Evolutionary conservation across 2,113 vertebrate genomes (phyloP).

Genomic region (Sisor rabdophorus): DNA sequence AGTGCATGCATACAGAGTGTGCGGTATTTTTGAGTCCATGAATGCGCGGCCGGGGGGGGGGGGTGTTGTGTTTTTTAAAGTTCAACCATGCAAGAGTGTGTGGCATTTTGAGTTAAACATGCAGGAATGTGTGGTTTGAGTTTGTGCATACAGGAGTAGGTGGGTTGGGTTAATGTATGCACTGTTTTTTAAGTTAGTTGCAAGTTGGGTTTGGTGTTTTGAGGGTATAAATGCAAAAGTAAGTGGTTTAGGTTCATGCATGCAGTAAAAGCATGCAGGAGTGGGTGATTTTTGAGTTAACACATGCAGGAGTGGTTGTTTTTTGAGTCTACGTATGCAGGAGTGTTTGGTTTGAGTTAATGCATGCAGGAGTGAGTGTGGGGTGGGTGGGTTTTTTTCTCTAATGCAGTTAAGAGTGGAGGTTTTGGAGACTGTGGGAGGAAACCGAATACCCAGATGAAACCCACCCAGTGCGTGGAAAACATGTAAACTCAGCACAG

Average conservation of each 20-base stretch:
- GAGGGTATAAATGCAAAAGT: too few relatives aligned
- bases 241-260: too few relatives aligned
- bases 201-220: too few relatives aligned
- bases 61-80: background rate
- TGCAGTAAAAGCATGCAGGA: background rate
- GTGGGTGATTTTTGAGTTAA: background rate
- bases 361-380: background rate
- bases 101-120: background rate
- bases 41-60: background rate
- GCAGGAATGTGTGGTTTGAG: background rate
- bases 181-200: too few relatives aligned
- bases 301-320: background rate
- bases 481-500: too few relatives aligned
- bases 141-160: too few relatives aligned
- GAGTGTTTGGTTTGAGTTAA: background rate
- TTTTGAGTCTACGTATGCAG: background rate
- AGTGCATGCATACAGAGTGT: background rate
- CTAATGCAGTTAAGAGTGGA: background rate
- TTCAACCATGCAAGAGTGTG: background rate
- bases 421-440: too few relatives aligned
- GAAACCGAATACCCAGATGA: too few relatives aligned
- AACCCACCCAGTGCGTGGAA: too few relatives aligned
- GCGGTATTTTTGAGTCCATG: background rate
- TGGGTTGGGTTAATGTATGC: too few relatives aligned
- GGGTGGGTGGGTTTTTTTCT: too few relatives aligned